Base-by-base conservation (phyloP, 2,113 vertebrate species). In the Vimba vimba region DNA sequence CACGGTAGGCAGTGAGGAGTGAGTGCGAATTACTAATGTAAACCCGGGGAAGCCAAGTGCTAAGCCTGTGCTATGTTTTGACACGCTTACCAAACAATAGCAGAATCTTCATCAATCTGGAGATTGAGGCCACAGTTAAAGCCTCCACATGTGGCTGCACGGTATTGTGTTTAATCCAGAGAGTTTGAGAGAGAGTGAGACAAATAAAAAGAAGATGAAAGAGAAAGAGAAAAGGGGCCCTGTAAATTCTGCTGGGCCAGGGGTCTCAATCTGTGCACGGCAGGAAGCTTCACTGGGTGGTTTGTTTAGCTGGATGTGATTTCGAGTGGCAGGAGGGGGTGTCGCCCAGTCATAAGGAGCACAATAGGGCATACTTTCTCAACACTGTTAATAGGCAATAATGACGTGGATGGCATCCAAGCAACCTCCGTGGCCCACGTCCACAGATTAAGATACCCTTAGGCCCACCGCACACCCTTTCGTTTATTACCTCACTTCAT, bases 231-330 rank as follows among this genome's bases (percentile, higher is more conserved):
- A 78, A 82, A 71, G 81, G 79, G 81, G 81, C 66, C 81, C 81
- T 73, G 64, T 57, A 57, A 57, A 73, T 73, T 83, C 45, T 59
- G 55, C 73, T 94, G 93, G 93, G 94, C 93, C 93, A 93, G 94
- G 95, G 94, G 93, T 94, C 93, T 94, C 95, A 95, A 92, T 92
- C 84, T 77, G 89, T 79, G 89, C 93, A 91, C 93, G 91, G 92
- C 94, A 92, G 94, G 95, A 94, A 92, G 91, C 92, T 60, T 88
- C 87, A 80, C 91, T 85, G 90, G 92, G 91, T 91, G 92, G 92
- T 94, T 95, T 94, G 94, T 94, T 94, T 95, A 94, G 93, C 93
- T 94, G 93, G 93, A 93, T 93, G 93, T 94, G 93, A 95, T 94
- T 94, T 95, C 64, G 88, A 93, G 92, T 92, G 93, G 93, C 90